These are phyloP conservation scores for Hypolimnas misippus DNA, from an alignment of 2,888 invertebrate genomes.

Conservation along the genomic window DNA sequence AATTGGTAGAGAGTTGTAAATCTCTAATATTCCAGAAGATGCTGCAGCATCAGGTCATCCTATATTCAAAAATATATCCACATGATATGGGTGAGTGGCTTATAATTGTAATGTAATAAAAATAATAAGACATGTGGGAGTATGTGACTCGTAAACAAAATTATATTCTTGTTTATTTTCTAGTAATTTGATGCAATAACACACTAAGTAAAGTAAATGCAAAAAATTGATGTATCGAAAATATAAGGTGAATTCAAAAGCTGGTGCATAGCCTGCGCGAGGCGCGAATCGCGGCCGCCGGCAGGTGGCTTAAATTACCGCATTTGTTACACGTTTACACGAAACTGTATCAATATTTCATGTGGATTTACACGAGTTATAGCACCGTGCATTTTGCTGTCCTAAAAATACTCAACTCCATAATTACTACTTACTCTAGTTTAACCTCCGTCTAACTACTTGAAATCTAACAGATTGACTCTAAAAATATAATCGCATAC, in stretches of 20 bases:
- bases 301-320: constrained; percentile 83
- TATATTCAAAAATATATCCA: too few species aligned
- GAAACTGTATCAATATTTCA: constrained; percentile 85
- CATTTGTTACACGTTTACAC: constrained; percentile 84
- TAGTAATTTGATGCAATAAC: too few species aligned
- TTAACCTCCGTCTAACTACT: too few species aligned
- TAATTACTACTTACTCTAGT: constrained; percentile 18
- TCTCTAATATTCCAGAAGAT: too few species aligned
- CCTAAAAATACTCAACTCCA: constrained; percentile 35
- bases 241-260: constrained; percentile 72
- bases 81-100: too few species aligned
- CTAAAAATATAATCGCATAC: too few species aligned
- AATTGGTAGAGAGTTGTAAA: too few species aligned
- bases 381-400: constrained; percentile 65
- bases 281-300: constrained; percentile 60
- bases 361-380: constrained; percentile 81
- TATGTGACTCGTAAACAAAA: too few species aligned
- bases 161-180: too few species aligned
- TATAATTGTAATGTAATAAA: too few species aligned
- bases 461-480: background rate
- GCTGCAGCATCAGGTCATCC: too few species aligned
- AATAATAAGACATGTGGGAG: too few species aligned
- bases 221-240: constrained; percentile 46
- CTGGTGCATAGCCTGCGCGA: constrained; percentile 67
- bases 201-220: constrained; percentile 43